phyloP scores from a whole-genome alignment of 1,140 invertebrate species.

The Listronotus oregonensis region DNA sequence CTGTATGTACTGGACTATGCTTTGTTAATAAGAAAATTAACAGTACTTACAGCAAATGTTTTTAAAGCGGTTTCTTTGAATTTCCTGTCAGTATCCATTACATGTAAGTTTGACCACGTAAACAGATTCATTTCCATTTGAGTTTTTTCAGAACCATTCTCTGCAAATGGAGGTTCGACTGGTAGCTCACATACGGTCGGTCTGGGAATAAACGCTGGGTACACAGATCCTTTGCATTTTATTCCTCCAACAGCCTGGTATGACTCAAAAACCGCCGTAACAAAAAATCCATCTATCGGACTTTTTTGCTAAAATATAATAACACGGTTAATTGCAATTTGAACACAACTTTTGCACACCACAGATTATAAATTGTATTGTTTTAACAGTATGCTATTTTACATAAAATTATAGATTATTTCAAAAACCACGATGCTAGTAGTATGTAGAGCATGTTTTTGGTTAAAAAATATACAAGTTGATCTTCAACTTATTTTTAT shows the following conservation, averaged over 20 bases:
- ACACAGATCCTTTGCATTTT: constrained; percentile 84
- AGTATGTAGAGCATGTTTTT: too few relatives aligned
- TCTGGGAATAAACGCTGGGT: constrained; percentile 83
- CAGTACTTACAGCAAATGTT: constrained; percentile 79
- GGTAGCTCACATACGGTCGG: constrained; percentile 78
- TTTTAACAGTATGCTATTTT: too few relatives aligned
- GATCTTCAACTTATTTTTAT: too few relatives aligned
- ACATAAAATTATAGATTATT: too few relatives aligned
- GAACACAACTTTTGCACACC: too few relatives aligned
- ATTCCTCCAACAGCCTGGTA: constrained; percentile 79
- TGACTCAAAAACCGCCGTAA: constrained; percentile 77
- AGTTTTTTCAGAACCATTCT: constrained; percentile 79
- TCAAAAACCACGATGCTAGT: too few relatives aligned
- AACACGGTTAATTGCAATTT: constrained; percentile 14
- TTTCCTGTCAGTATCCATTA: constrained; percentile 66
- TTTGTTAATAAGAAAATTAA: constrained; percentile 16
- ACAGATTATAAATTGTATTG: too few relatives aligned
- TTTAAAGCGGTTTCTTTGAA: constrained; percentile 82
- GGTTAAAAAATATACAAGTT: too few relatives aligned
- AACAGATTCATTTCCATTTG: constrained; percentile 78
- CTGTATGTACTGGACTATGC: constrained; percentile 13
- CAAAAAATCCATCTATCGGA: constrained; percentile 80
- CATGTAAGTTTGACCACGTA: constrained; percentile 64
- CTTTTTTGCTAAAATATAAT: constrained; percentile 64
- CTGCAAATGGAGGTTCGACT: constrained; percentile 78